These are phyloP conservation scores for Pilophorus perplexus DNA, from an alignment of 2,888 invertebrate genomes.

Conservation along the genomic window DNA sequence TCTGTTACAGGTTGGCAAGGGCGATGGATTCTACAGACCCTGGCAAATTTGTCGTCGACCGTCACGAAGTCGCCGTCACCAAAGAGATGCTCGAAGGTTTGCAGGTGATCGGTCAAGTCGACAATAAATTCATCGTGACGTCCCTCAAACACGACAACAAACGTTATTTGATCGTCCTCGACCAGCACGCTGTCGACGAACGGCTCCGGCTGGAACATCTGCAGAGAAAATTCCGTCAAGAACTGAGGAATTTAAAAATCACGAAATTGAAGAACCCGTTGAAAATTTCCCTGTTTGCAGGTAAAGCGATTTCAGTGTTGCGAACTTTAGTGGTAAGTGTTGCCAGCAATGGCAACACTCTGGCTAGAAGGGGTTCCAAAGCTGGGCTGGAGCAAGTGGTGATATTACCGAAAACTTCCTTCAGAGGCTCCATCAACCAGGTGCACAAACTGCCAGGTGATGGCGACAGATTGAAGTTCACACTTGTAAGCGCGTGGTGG, in stretches of 20 bases:
- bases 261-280: not conserved
- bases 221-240: constrained; percentile 52
- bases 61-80: not conserved
- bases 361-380: too few species aligned
- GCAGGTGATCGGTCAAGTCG: constrained; percentile 71
- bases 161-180: constrained; percentile 64
- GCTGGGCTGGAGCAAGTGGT: too few species aligned
- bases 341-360: too few species aligned
- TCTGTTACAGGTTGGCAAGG: too few species aligned
- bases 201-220: constrained; percentile 73
- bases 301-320: too few species aligned
- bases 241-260: not conserved
- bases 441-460: too few species aligned
- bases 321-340: too few species aligned
- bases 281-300: not conserved
- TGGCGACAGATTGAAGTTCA: too few species aligned
- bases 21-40: too few species aligned
- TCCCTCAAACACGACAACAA: constrained; percentile 54
- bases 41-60: not conserved
- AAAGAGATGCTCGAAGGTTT: constrained; percentile 29
- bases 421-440: too few species aligned
- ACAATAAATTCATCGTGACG: constrained; percentile 66
- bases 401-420: too few species aligned
- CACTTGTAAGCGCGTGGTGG: too few species aligned
- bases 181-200: constrained; percentile 88